phyloP scores from a whole-genome alignment of 2,113 vertebrate species.

The Sturnus vulgaris region DNA sequence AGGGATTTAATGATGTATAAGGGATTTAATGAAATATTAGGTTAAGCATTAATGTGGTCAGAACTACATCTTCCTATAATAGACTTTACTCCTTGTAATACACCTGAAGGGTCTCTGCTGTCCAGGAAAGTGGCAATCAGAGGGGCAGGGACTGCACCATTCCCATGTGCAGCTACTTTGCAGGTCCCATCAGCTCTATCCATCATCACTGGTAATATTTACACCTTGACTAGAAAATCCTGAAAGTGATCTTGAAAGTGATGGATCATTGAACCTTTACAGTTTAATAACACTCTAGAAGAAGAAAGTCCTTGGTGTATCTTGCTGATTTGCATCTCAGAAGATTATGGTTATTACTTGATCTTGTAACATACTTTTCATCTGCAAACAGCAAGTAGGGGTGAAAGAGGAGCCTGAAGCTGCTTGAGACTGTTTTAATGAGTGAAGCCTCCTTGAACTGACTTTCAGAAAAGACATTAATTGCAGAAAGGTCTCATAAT shows the following conservation, averaged over 20 bases:
- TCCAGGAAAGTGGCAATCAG: neutral
- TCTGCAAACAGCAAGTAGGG: neutral
- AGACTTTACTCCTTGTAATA: too few species aligned
- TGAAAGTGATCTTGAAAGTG: neutral
- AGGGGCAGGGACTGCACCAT: accelerated
- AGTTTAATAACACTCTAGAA: neutral
- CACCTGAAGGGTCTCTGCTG: neutral
- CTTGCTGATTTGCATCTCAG: conserved; percentile 6
- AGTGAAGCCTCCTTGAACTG: conserved; percentile 58
- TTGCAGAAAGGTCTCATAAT: conserved; percentile 39
- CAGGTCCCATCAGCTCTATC: neutral
- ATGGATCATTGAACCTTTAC: neutral
- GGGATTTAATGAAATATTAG: neutral
- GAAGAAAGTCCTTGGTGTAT: neutral
- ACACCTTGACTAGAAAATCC: neutral
- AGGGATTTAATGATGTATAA: neutral
- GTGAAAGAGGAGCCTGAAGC: conserved; percentile 36
- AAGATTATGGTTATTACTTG: conserved; percentile 5
- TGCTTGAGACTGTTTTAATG: conserved; percentile 47
- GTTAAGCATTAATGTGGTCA: neutral
- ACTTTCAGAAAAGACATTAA: conserved; percentile 63
- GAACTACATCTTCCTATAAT: neutral
- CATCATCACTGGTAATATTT: neutral
- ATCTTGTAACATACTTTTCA: neutral
- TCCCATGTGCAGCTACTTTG: neutral